A percentile compares a stretch with the other conserved stretches of the same genome.
These are phyloP conservation scores for Meganola albula DNA, from an alignment of 2,888 invertebrate genomes.

Conservation along the genomic window DNA sequence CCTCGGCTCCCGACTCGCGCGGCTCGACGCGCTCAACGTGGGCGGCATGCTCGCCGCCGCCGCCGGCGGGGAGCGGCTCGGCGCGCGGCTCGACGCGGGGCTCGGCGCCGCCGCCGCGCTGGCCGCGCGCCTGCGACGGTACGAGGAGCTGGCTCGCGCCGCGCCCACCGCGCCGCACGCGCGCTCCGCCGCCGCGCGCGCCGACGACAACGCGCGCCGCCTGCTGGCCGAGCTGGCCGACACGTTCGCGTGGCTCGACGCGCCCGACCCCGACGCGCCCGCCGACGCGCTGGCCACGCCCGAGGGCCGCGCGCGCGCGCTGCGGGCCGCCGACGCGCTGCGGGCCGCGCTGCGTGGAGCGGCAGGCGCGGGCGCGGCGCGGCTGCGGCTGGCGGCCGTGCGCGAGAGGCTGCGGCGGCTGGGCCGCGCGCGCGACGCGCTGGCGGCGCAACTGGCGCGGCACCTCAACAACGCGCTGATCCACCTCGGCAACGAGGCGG, in stretches of 20 bases:
- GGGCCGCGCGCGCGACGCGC: conserved; percentile 6
- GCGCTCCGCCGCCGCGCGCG: conserved; percentile 85
- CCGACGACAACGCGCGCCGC: conserved; percentile 75
- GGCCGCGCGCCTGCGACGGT: conserved; percentile 84
- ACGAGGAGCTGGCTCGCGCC: neutral
- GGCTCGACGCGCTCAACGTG: conserved; percentile 62
- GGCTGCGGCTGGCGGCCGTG: conserved; percentile 54
- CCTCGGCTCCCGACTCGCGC: conserved; percentile 38
- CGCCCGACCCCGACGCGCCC: conserved; percentile 51
- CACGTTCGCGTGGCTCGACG: conserved; percentile 81
- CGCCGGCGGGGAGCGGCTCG: conserved; percentile 77
- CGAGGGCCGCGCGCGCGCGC: conserved; percentile 51
- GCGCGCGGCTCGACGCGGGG: conserved; percentile 31
- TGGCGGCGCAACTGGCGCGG: conserved; percentile 87
- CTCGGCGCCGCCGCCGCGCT: conserved; percentile 79
- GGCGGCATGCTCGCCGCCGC: conserved; percentile 40
- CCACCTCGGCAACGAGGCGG: conserved; percentile 85
- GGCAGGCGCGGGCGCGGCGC: conserved; percentile 78
- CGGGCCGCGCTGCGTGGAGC: conserved; percentile 24
- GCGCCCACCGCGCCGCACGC: conserved; percentile 10
- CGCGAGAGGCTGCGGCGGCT: neutral
- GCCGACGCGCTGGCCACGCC: conserved; percentile 45
- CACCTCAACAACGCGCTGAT: conserved; percentile 97
- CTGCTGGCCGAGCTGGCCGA: conserved; percentile 84
- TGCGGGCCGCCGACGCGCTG: conserved; percentile 85